These are phyloP conservation scores for Xylocopa sonorina DNA, from an alignment of 1,140 invertebrate genomes.

Conservation along the genomic window DNA sequence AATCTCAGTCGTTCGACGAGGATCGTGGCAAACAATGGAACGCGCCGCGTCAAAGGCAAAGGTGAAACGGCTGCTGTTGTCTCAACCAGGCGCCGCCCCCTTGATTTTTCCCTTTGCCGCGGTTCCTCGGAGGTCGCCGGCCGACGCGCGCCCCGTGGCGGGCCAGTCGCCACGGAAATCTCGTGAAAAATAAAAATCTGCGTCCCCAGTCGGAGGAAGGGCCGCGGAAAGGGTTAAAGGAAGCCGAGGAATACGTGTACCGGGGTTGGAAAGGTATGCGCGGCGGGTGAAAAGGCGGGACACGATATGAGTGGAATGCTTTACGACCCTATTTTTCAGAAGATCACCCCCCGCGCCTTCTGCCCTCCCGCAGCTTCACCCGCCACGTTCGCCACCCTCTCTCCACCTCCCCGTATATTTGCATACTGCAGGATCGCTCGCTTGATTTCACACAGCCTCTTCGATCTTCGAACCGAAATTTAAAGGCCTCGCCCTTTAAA, in stretches of 20 bases:
- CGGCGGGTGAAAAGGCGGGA: constrained; percentile 59
- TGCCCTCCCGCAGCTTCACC: constrained; percentile 18
- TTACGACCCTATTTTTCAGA: constrained; percentile 74
- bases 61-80: constrained; percentile 2
- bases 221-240: constrained; percentile 57
- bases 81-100: constrained; percentile 6
- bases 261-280: constrained; percentile 10
- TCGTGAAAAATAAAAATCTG: constrained; percentile 65
- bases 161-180: constrained; percentile 49
- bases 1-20: background rate
- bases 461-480: constrained; percentile 76
- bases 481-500: no score
- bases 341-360: constrained; percentile 65
- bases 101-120: background rate
- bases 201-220: constrained; percentile 9
- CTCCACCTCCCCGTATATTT: constrained; percentile 61
- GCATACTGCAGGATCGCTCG: constrained; percentile 72
- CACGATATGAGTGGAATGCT: constrained; percentile 73
- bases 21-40: background rate
- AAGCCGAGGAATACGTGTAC: constrained; percentile 45
- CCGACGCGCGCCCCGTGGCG: constrained; percentile 17
- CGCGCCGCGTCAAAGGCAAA: no score
- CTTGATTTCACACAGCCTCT: constrained; percentile 72
- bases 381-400: constrained; percentile 31
- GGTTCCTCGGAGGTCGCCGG: constrained; percentile 37